phyloP scores from a whole-genome alignment of 2,113 vertebrate genomes.

The Chelonoidis abingdonii region DNA sequence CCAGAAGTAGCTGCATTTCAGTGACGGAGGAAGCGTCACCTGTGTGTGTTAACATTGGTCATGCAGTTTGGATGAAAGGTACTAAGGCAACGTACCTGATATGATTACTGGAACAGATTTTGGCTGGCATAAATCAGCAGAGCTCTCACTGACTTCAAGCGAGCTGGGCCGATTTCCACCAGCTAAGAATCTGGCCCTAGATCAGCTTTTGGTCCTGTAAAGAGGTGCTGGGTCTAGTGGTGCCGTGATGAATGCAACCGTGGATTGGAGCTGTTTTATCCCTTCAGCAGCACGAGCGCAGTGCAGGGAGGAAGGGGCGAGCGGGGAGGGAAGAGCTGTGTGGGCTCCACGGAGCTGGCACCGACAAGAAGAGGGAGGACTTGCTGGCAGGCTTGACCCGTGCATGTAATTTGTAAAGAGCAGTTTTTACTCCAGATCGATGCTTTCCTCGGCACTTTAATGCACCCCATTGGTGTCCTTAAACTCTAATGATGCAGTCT shows the following conservation, averaged over 20 bases:
- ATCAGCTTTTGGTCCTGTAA: background rate
- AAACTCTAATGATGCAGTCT: slow-evolving; percentile 92
- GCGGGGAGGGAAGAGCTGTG: background rate
- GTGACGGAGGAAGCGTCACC: background rate
- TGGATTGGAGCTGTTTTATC: background rate
- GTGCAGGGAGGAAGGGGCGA: rapidly evolving
- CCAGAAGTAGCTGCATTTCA: slow-evolving; percentile 7
- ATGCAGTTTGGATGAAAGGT: background rate
- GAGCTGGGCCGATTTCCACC: background rate
- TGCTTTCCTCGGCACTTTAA: slow-evolving; percentile 92
- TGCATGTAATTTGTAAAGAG: slow-evolving; percentile 84
- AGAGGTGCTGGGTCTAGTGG: background rate
- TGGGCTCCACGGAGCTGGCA: background rate
- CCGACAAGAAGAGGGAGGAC: slow-evolving; percentile 38
- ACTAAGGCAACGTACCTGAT: background rate
- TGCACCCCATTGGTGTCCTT: slow-evolving; percentile 92
- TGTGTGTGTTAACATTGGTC: background rate
- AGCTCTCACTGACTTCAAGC: background rate
- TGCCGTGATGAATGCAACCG: background rate
- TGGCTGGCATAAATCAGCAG: background rate
- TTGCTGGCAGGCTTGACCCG: slow-evolving; percentile 44
- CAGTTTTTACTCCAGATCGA: slow-evolving; percentile 92
- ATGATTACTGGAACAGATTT: background rate
- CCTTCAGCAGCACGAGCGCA: background rate
- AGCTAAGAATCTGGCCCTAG: background rate